Evolutionary conservation across 2,113 vertebrate species (phyloP).

Genomic region (Callorhinus ursinus): DNA sequence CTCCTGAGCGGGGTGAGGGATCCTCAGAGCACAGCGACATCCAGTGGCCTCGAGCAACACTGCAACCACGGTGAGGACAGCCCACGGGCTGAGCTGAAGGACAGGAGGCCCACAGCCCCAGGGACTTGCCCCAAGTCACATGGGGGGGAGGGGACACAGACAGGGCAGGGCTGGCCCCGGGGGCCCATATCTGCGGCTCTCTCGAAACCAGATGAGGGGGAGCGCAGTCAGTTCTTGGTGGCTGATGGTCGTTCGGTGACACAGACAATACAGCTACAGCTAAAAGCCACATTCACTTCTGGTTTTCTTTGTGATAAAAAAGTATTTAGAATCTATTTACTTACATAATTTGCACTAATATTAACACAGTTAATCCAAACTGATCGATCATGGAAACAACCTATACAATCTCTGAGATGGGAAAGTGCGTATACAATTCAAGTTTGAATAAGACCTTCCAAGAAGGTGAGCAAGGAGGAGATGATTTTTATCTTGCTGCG

Average conservation of each 20-base stretch:
- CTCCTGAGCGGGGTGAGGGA: accelerated
- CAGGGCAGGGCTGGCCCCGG: background rate
- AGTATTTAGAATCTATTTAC: accelerated
- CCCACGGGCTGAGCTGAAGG: background rate
- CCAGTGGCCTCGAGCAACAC: background rate
- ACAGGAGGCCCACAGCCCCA: background rate
- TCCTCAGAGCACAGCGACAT: background rate
- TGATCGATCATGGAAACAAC: background rate
- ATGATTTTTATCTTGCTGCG: accelerated
- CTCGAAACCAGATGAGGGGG: background rate
- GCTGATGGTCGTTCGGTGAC: accelerated
- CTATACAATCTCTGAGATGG: background rate
- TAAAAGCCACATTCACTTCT: accelerated
- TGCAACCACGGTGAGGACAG: background rate
- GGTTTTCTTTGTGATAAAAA: too few species aligned
- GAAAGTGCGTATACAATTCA: accelerated
- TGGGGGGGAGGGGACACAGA: background rate
- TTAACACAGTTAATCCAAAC: too few species aligned
- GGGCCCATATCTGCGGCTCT: accelerated
- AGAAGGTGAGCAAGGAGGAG: background rate
- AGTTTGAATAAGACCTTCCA: background rate
- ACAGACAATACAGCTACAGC: accelerated
- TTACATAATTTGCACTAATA: accelerated
- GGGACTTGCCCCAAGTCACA: background rate
- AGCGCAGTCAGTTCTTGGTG: accelerated